These are phyloP conservation scores for Drosophila cognata DNA, from an alignment of 2,888 invertebrate genomes.

Conservation along the genomic window DNA sequence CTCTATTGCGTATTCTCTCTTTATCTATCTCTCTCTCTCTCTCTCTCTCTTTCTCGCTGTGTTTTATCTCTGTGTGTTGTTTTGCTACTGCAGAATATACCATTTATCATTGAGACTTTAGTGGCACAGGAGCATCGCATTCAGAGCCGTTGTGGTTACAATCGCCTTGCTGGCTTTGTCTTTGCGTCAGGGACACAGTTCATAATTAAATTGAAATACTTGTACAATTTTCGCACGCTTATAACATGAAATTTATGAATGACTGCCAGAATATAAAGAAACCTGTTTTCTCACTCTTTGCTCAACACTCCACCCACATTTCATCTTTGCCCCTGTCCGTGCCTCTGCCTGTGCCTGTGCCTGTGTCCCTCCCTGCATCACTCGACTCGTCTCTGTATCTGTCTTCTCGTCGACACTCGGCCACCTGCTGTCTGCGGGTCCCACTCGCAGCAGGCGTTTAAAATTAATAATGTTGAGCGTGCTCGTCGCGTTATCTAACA, in stretches of 20 bases:
- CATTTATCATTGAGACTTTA: constrained; percentile 75
- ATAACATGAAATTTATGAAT: constrained; percentile 76
- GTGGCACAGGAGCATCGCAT: constrained; percentile 41
- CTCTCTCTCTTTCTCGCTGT: background rate
- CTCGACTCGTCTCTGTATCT: background rate
- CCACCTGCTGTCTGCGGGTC: constrained; percentile 68
- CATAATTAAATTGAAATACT: constrained; percentile 80
- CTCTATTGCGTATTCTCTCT: constrained; percentile 3
- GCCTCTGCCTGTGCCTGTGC: background rate
- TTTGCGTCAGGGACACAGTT: constrained; percentile 57
- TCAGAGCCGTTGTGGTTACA: constrained; percentile 26
- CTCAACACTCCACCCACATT: background rate
- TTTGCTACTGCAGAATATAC: constrained; percentile 30
- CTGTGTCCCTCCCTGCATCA: background rate
- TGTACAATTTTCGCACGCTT: constrained; percentile 73
- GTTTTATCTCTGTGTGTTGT: constrained; percentile 10
- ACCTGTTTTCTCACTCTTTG: constrained; percentile 9
- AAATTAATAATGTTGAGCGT: constrained; percentile 74
- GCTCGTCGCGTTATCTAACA: constrained; percentile 37
- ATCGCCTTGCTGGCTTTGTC: constrained; percentile 53
- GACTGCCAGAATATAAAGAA: constrained; percentile 49
- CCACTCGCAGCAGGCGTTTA: constrained; percentile 69
- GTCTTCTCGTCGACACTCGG: constrained; percentile 10
- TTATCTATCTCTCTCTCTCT: background rate
- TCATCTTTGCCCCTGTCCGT: background rate